Evolutionary conservation across 2,888 invertebrate genomes (phyloP), one percentile per base, ranked within the genome.

Genomic region (Lepidochrysops patricia): DNA sequence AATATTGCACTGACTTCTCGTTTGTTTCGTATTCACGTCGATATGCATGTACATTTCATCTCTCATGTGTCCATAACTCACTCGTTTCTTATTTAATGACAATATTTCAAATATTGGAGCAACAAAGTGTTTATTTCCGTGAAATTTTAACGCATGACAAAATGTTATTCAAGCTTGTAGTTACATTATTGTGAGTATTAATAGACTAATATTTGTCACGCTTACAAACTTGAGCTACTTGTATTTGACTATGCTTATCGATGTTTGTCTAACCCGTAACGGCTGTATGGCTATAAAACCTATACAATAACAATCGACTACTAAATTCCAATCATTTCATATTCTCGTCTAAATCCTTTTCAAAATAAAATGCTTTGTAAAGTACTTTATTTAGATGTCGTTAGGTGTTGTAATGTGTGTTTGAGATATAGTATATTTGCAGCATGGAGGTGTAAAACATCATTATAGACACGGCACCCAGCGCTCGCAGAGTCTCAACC

Each of bases 401-500:
- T 29, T 1, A 29, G 9, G 4, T 43, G 4, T 23, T 23, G 19
- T 54, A 4, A 57, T 57, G 5, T 50, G 56, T 32, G 60, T 58
- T 15, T 57, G 29, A 60, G 12, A 19, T 27, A 7, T 29, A 49
- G 25, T 63, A 25, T 60, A 37, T 37, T 90, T 90, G 67, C 91
- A 94, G 91, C 92, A 92, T 88, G 92, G 90, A 68, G 73, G 68
- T 71, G 91, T 91, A 82, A 91, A 91, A 74, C 91, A 92, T 72
- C 93, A 92, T 77, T 92, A 93, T 82, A 76, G 88, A 67, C 89
- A 89, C 84, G 84, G 87, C 68, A 84, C 88, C 52, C 94, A 94
- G 86, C 92, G 94, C 69, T 94, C 94, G 72, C 94, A 94, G 90
- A 94, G 94, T 72, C 87, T 94, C 82, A 94, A 94, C 91, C 92